A percentile compares a stretch with the other conserved stretches of the same genome.
phyloP scores from a whole-genome alignment of 2,797 vertebrate genomes.

The Coregonus sp. region DNA sequence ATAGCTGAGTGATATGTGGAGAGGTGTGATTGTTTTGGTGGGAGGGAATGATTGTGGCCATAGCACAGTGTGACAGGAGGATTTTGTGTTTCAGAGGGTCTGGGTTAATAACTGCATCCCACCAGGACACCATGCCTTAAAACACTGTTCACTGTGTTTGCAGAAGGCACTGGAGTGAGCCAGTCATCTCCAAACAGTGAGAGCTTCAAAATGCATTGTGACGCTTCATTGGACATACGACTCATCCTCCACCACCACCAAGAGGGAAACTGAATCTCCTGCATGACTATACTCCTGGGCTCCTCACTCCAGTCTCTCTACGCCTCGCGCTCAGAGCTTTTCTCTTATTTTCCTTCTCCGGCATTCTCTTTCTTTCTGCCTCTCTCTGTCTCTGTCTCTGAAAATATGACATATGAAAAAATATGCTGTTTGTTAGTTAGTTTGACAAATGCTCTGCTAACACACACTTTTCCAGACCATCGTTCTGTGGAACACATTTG shows the following conservation, averaged over 20 bases:
- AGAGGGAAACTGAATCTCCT: constrained; percentile 55
- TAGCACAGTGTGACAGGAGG: constrained; percentile 13
- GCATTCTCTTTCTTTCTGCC: constrained; percentile 6
- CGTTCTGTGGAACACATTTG: not conserved
- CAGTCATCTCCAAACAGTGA: constrained; percentile 73
- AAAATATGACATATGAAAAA: too few species aligned
- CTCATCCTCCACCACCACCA: constrained; percentile 62
- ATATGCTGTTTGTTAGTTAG: not conserved
- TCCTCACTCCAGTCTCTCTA: constrained; percentile 20
- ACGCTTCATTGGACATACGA: constrained; percentile 68
- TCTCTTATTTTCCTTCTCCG: constrained; percentile 8
- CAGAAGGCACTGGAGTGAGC: constrained; percentile 74
- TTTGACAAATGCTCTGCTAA: not conserved
- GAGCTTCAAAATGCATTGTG: constrained; percentile 66
- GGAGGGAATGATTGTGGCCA: constrained; percentile 26
- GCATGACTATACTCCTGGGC: not conserved
- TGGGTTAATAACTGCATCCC: constrained; percentile 74
- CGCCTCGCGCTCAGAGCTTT: not conserved
- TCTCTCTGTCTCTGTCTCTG: not conserved
- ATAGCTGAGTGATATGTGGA: not conserved
- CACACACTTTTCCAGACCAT: constrained; percentile 5
- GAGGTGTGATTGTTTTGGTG: constrained; percentile 24
- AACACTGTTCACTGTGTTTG: constrained; percentile 79
- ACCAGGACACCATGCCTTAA: constrained; percentile 71
- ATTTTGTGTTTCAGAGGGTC: constrained; percentile 13